A percentile compares a stretch with the other conserved stretches of the same genome.
Evolutionary conservation across 2,888 invertebrate species (phyloP).

Genomic region (Spodoptera exigua): DNA sequence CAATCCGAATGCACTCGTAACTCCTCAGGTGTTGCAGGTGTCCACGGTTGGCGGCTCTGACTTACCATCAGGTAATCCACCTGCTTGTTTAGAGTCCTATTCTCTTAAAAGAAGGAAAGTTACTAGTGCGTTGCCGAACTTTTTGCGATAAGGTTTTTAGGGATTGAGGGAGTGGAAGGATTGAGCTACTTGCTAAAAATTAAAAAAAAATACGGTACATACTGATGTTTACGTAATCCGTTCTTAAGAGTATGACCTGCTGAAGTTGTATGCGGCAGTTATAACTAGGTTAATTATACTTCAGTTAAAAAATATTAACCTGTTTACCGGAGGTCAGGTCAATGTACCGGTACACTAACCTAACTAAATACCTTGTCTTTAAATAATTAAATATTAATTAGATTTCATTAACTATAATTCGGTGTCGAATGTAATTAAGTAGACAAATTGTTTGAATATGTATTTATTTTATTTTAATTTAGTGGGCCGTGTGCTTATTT

Average conservation of each 20-base stretch:
- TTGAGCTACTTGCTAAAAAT: no score
- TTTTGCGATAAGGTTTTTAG: no score
- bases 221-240: conserved; percentile 18
- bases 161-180: no score
- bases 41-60: no score
- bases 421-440: conserved; percentile 13
- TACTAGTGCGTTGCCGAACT: no score
- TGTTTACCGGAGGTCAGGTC: conserved; percentile 35
- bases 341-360: conserved; percentile 22
- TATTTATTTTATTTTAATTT: background rate
- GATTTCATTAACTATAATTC: conserved; percentile 15
- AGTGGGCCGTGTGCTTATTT: background rate
- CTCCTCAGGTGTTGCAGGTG: no score
- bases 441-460: conserved; percentile 1
- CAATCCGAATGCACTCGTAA: no score
- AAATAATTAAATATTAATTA: conserved; percentile 24
- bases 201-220: no score
- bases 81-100: no score
- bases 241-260: conserved; percentile 15
- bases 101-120: no score
- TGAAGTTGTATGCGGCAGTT: conserved; percentile 22
- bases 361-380: conserved; percentile 18
- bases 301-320: conserved; percentile 43
- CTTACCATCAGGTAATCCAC: no score
- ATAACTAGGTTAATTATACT: conserved; percentile 47